These are phyloP conservation scores for Oedothorax gibbosus DNA, from an alignment of 1,140 invertebrate species.

Conservation along the genomic window DNA sequence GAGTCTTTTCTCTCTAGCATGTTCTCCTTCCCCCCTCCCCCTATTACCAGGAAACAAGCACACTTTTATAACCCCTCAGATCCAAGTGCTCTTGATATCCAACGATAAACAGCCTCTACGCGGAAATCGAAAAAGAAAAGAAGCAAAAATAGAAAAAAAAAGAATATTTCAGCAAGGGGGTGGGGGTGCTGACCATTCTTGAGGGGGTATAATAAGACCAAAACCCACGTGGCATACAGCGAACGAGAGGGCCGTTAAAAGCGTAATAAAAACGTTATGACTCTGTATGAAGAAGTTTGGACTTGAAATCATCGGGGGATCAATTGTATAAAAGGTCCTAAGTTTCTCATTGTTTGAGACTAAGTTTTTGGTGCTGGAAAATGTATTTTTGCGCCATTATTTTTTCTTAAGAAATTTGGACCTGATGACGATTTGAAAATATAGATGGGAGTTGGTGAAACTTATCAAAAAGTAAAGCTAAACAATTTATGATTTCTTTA, in stretches of 20 bases:
- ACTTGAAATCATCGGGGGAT: constrained; percentile 49
- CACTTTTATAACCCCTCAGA: constrained; percentile 54
- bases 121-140: constrained; percentile 35
- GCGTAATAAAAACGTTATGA: constrained; percentile 61
- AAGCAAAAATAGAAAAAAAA: constrained; percentile 3
- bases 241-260: constrained; percentile 58
- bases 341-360: constrained; percentile 54
- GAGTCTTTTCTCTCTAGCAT: neutral
- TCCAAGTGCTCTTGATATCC: constrained; percentile 57
- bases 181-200: neutral
- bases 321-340: constrained; percentile 56
- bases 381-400: constrained; percentile 20
- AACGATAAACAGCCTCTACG: constrained; percentile 56
- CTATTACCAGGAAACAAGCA: constrained; percentile 31
- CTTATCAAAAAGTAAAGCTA: constrained; percentile 42
- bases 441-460: constrained; percentile 55
- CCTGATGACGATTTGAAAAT: constrained; percentile 51
- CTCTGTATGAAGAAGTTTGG: constrained; percentile 58
- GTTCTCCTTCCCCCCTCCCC: neutral
- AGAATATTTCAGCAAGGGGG: constrained; percentile 30
- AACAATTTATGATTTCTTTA: constrained; percentile 9
- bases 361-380: constrained; percentile 26
- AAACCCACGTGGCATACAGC: constrained; percentile 53
- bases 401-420: constrained; percentile 51
- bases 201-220: constrained; percentile 50